Evolutionary conservation across 2,888 invertebrate genomes (phyloP), one percentile per base, ranked within the genome.

Genomic region (Molanna angustata): DNA sequence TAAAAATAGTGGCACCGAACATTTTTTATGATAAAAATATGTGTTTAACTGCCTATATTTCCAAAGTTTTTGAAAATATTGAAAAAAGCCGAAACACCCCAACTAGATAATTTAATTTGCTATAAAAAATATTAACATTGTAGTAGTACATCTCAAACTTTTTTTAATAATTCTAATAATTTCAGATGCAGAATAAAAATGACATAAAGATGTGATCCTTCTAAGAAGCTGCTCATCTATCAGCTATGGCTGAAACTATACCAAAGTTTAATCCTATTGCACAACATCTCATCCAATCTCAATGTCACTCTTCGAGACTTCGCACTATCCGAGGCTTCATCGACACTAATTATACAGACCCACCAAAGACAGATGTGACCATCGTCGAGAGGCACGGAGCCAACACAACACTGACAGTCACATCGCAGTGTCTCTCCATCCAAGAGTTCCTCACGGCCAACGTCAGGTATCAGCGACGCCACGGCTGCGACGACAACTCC

Each of bases 371-470:
- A 21, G 41, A 41, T 20, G 21, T 41, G n/a, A 41, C 41, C 7
- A 41, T 41, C 13, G 13, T 41, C 13, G 41, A 41, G n/a, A 41
- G 18, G 13, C 19, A 14, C n/a, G 14, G 17, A 6, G 21, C 19
- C 19, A 41, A 21, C 19, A 9, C 20, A 3, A 14, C n/a, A 17
- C 21, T 41, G 20, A 41, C 17, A 9, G 41, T 41, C 4, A 41
- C 19, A 41, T 41, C 41, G 11, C 19, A 41, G 21, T 41, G 41
- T 41, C 13, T 19, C 2, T 21, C 41, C 11, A 41, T 49, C 11
- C 49, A 49, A 49, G 49, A 49, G 21, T 49, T 43, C 21, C 21
- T 49, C n/a, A 27, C 31, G 7, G 21, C 42, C 11, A 42, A 43
- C 33, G 20, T 43, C 3, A 31, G 19, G 16, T 35, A 16, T 3